Percentiles rank a stretch among this genome's conserved stretches.
These are phyloP conservation scores for Macrochelys suwanniensis DNA, from an alignment of 2,797 vertebrate species.

Conservation along the genomic window DNA sequence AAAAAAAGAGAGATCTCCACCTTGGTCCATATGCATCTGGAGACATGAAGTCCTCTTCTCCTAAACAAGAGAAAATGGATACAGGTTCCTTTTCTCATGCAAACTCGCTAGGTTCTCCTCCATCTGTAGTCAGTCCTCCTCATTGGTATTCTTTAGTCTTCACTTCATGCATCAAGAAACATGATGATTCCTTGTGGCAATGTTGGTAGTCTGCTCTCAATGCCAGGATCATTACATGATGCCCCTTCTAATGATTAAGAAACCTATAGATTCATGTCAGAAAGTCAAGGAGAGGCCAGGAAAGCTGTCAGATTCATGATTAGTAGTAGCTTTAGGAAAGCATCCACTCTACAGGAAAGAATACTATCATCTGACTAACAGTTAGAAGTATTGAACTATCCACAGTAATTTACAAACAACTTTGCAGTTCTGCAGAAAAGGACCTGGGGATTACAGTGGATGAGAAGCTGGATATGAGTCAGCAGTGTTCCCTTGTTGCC, in stretches of 20 bases:
- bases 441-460: too few relatives aligned
- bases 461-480: too few relatives aligned
- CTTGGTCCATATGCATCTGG: accelerated
- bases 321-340: not conserved
- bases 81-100: not conserved
- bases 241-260: not conserved
- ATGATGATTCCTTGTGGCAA: not conserved
- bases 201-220: not conserved
- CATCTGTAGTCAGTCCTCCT: not conserved
- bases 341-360: not conserved
- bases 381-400: not conserved
- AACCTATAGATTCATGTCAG: not conserved
- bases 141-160: not conserved
- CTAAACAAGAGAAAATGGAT: not conserved
- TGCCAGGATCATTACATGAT: not conserved
- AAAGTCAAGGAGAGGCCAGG: not conserved
- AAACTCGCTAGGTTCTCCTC: not conserved
- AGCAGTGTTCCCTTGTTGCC: too few relatives aligned
- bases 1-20: not conserved
- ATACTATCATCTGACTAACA: not conserved
- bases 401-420: not conserved
- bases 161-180: not conserved
- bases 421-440: too few relatives aligned
- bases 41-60: not conserved
- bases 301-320: not conserved